Evolutionary conservation across 2,797 vertebrate species (phyloP), one percentile per base, ranked within the genome.

Genomic region (Sylvia borin): DNA sequence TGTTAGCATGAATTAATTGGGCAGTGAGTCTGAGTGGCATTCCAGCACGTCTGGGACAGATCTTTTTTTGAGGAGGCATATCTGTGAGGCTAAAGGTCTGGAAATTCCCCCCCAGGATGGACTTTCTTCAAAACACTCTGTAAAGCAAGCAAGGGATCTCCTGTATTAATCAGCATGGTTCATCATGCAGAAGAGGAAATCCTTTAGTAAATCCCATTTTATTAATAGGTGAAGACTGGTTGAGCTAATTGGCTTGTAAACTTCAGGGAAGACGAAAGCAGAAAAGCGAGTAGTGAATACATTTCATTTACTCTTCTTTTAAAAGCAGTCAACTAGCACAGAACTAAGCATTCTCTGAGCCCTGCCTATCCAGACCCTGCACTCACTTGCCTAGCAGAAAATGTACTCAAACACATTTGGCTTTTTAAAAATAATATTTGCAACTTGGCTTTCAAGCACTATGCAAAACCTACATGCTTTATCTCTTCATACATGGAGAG

Each of bases 241-340:
- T 96, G 65, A 68, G 74, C 55, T 97, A 96, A 97, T 96, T 97
- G 95, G 91, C 81, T 93, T 94, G 27, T 43, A 82, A 92, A 70
- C 67, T 87, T 94, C 81, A 78, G 64, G 88, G 70, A 67, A 88
- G 68, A 94, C 74, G 38, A 82, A 91, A 93, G 88, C 77, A 73
- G 78, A 82, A 93, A 94, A 93, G 68, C 48, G 90, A 53, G 22
- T 76, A 70, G 80, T 71, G 72, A 91, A 76, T 88, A 48, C 16
- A 36, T 94, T 92, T 92, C 13, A 61, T 85, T 87, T 80, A 26
- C 48, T 92, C 47, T 62, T 85, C 87, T 93, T 93, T 91, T 87
- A 72, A 94, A 90, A 95, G 53, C 84, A 77, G 79, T 87, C 83
- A 95, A 1, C 88, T 82, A 64, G 65, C 64, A 77, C 50, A 50